These are phyloP conservation scores for Hyla sarda DNA, from an alignment of 2,113 vertebrate species.

Conservation along the genomic window DNA sequence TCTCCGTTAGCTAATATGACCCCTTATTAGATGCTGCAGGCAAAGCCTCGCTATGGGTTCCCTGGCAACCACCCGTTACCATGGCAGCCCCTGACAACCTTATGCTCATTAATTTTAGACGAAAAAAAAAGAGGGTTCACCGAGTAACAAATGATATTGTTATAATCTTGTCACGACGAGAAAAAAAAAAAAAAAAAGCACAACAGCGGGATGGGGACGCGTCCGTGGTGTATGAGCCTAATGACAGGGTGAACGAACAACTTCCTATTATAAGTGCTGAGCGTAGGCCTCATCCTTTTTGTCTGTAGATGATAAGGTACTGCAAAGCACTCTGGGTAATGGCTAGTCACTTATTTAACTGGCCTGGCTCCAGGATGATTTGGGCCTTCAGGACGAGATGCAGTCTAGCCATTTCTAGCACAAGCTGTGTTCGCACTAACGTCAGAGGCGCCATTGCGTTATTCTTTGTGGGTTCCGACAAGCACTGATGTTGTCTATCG, in stretches of 20 bases:
- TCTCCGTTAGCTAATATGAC: constrained; percentile 64
- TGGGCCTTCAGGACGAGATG: no score
- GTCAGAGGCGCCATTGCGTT: no score
- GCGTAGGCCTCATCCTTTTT: not conserved
- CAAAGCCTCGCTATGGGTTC: constrained; percentile 66
- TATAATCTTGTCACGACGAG: constrained; percentile 68
- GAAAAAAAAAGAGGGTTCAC: constrained; percentile 61
- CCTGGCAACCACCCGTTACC: constrained; percentile 67
- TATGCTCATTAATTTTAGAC: constrained; percentile 72
- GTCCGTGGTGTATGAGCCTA: constrained; percentile 40
- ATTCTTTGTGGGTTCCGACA: no score
- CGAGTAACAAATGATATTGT: constrained; percentile 71
- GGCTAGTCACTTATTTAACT: no score
- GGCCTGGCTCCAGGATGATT: no score
- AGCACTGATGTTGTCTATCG: no score
- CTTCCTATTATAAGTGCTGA: not conserved
- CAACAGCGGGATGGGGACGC: constrained; percentile 47
- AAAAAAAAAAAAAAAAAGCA: not conserved
- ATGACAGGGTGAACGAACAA: constrained; percentile 23
- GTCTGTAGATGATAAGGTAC: not conserved
- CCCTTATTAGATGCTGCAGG: constrained; percentile 65
- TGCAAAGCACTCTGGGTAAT: constrained; percentile 20
- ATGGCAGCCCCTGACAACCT: constrained; percentile 71
- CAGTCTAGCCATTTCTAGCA: no score
- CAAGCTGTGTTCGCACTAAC: no score